Conservation (phyloP, 2,113 vertebrate species). For the Cyphomyrus plagiostoma region DNA sequence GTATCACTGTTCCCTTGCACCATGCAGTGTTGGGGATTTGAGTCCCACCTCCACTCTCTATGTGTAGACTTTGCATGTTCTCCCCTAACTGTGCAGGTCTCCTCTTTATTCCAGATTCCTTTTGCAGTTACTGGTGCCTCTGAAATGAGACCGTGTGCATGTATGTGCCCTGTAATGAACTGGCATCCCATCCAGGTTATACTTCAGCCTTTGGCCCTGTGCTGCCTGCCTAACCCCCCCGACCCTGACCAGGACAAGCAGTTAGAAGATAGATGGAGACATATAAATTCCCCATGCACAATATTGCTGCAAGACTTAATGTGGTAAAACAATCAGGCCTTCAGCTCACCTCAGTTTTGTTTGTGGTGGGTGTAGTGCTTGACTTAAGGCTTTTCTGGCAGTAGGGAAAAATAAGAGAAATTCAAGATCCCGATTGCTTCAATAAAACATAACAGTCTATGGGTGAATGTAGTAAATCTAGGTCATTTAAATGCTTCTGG, state of each 20-base stretch:
- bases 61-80: neutral
- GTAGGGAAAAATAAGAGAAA: neutral
- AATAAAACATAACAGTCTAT: neutral
- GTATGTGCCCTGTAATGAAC: neutral
- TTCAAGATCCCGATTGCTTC: neutral
- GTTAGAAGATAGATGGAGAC: neutral
- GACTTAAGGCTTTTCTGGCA: neutral
- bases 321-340: neutral
- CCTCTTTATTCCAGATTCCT: neutral
- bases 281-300: neutral
- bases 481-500: slow-evolving; percentile 2
- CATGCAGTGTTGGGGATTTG: neutral
- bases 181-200: neutral
- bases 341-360: neutral
- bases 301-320: neutral
- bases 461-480: neutral
- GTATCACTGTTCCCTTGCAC: neutral
- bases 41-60: neutral
- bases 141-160: neutral
- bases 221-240: neutral
- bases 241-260: neutral
- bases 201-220: neutral
- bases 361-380: neutral
- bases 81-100: neutral
- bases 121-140: neutral